Evolutionary conservation across 1,140 invertebrate genomes (phyloP), one percentile per base, ranked within the genome.

Genomic region (Papilio aristodemus): DNA sequence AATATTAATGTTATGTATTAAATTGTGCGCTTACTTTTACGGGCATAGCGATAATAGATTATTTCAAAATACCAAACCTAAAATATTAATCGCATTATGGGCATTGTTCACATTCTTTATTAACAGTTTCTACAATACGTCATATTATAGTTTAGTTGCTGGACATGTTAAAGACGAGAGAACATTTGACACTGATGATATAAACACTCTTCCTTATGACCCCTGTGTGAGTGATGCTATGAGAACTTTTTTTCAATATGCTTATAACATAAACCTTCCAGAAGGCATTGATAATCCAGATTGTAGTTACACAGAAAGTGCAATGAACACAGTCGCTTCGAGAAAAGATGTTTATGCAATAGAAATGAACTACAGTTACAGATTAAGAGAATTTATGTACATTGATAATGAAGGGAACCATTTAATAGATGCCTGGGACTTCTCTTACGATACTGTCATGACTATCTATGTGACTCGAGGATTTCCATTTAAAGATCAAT

Each of bases 41-140:
- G 72, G 71, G 4, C 79, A 81, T 25, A 46, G 67, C 8, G 71
- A 67, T 57, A 11, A 27, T 10, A 71, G 32, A 0, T 54, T 84
- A 39, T 68, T 73, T 10, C 68, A 64, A 43, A 43, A 75, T 0
- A 76, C 22, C 46, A 54, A 60, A 10, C 46, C 77, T 9, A 76
- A 69, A 66, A 54, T 58, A 1, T 14, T 82, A 11, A 38, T 84
- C 10, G 25, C 75, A 17, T 67, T 66, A 37, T 84, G 82, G 82
- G 71, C 80, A 58, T 60, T 73, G 50, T 84, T 80, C 64, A 77
- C 82, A 32, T 79, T 79, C 39, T 78, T 73, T 11, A 76, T 84
- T 37, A 72, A 41, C 8, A 81, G 67, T 32, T 82, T 84, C 39
- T 84, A 84, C 46, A 80, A 72, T 32, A 79, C 80, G n/a, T 75